Percentiles rank a stretch among this genome's conserved stretches.
phyloP scores from a whole-genome alignment of 2,113 vertebrate species.

The Bagarius yarrelli region DNA sequence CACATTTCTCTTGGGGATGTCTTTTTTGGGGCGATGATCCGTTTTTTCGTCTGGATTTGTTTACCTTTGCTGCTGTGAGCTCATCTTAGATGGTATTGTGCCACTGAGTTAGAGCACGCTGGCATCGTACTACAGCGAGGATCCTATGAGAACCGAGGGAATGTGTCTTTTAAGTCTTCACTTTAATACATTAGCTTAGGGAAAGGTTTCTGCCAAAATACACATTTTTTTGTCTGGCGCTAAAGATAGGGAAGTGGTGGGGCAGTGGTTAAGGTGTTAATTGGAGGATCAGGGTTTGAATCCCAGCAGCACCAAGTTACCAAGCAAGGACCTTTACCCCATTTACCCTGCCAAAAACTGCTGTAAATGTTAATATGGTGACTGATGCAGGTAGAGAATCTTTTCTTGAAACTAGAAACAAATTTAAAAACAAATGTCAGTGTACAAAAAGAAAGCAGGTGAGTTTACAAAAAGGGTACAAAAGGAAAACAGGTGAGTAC shows the following conservation, averaged over 20 bases:
- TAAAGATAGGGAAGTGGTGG: background rate
- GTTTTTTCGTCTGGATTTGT: constrained; percentile 22
- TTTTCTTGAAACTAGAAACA: background rate
- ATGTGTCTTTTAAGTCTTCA: background rate
- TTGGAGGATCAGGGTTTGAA: too few relatives aligned
- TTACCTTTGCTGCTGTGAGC: constrained; percentile 30
- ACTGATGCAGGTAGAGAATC: background rate
- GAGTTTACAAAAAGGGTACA: too few relatives aligned
- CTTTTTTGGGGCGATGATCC: constrained; percentile 29
- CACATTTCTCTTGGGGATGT: constrained; percentile 15
- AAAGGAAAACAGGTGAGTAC: too few relatives aligned
- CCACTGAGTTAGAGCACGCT: constrained; percentile 19
- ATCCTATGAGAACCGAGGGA: background rate
- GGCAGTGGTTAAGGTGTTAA: too few relatives aligned
- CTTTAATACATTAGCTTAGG: background rate
- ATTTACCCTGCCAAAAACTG: too few relatives aligned
- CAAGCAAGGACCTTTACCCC: too few relatives aligned
- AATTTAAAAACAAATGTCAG: background rate
- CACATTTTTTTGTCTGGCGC: background rate
- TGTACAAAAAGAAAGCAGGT: background rate
- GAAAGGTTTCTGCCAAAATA: constrained; percentile 2
- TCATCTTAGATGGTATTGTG: constrained; percentile 23
- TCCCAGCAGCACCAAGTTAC: too few relatives aligned
- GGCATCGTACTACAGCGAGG: constrained; percentile 18
- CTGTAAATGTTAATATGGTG: background rate